Conservation (phyloP, 2,888 invertebrate genomes). For the Morpho deidamia region DNA sequence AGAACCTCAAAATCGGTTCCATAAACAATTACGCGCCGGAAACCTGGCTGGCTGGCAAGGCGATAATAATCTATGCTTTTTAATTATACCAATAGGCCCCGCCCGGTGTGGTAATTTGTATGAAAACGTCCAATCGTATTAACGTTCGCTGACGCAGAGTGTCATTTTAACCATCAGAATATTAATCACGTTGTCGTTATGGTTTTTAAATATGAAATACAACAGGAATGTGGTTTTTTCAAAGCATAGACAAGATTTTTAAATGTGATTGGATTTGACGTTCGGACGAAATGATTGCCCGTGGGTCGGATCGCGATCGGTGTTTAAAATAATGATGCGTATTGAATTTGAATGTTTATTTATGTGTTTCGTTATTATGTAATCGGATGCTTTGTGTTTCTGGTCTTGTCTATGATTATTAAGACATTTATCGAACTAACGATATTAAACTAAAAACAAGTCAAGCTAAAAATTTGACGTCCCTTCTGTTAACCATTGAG, state of each 20-base stretch:
- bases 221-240: slow-evolving; percentile 26
- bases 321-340: slow-evolving; percentile 9
- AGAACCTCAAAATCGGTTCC: slow-evolving; percentile 38
- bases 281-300: slow-evolving; percentile 38
- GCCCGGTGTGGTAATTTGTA: slow-evolving; percentile 63
- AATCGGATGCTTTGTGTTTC: neutral
- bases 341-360: slow-evolving; percentile 4
- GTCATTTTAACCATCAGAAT: slow-evolving; percentile 48
- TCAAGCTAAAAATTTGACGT: too few relatives aligned
- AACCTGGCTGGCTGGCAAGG: slow-evolving; percentile 56
- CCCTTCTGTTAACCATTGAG: too few relatives aligned
- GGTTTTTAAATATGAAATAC: slow-evolving; percentile 10
- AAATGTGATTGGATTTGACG: slow-evolving; percentile 44
- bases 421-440: neutral
- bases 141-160: slow-evolving; percentile 60
- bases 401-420: neutral
- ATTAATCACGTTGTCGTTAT: slow-evolving; percentile 56
- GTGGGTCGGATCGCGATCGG: slow-evolving; percentile 4
- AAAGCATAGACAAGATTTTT: slow-evolving; percentile 31
- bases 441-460: neutral
- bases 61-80: slow-evolving; percentile 64
- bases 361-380: neutral
- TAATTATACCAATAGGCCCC: slow-evolving; percentile 65
- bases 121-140: slow-evolving; percentile 73
- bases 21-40: slow-evolving; percentile 59